Base-by-base conservation (phyloP, 2,888 invertebrate genomes). In the Gnatocerus cornutus region DNA sequence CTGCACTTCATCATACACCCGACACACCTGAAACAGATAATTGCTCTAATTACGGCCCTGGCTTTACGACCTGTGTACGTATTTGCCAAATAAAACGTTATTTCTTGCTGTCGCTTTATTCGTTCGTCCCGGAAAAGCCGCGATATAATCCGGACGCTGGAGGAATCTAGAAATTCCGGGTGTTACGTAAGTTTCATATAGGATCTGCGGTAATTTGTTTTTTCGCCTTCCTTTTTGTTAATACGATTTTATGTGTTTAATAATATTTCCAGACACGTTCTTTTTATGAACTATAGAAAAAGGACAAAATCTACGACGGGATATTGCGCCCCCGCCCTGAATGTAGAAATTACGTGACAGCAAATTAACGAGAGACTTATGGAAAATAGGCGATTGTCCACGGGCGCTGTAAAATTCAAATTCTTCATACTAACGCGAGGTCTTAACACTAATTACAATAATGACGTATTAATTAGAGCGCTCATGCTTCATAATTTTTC, bases 21-120 rank as follows among this genome's bases (percentile, higher is more conserved):
- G 62, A 43, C 66, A 56, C 79, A 79, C 79, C 79, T 79, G 77
- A 55, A 77, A 80, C 77, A 79, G 71, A 76, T 50, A 69, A 63
- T 65, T 68, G 75, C 73, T 61, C 69, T 50, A 67, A 68, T 66
- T 69, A 62, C 10, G 56, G 37, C 8, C 43, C 8, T 21, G 55
- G 50, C 53, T 63, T 70, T 63, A 67, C 62, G 61, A 62, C 16
- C 30, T 66, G 55, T 67, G 41, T 59, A 59, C 59, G 59, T 59
- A 61, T 70, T 62, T 56, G 33, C 10, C 52, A 52, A 69, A 70
- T 70, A 70, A 70, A 70, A 67, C 52, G 39, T 67, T 50, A 70
- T 67, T 70, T 65, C 66, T 59, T 53, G 65, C 33, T 48, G 61
- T 45, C 29, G 68, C 55, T 63, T 68, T 62, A 62, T 56, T 53